phyloP scores from a whole-genome alignment of 2,113 vertebrate species.

The Erythrolamprus reginae region DNA sequence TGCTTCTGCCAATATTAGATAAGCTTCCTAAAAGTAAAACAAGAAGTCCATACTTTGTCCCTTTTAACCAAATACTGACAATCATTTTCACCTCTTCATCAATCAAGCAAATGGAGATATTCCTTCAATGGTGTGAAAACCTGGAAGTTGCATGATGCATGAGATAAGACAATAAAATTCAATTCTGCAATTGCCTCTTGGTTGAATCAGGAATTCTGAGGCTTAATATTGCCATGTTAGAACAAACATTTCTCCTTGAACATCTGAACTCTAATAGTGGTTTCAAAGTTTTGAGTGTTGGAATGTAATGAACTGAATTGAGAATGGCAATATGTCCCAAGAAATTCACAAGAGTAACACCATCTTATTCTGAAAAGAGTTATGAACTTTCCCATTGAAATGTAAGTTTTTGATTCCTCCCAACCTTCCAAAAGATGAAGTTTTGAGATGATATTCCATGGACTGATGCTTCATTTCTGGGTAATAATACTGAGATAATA shows the following conservation, averaged over 20 bases:
- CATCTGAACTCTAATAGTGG: background rate
- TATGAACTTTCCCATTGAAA: background rate
- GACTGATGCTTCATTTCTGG: background rate
- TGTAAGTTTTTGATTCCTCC: background rate
- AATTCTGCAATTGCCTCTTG: background rate
- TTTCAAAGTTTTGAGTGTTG: background rate
- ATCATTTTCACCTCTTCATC: background rate
- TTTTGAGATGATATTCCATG: background rate
- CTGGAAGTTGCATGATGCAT: background rate
- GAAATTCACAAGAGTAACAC: background rate
- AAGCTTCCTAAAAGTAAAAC: background rate
- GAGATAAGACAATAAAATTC: background rate
- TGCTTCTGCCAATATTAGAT: background rate
- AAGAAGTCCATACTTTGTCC: background rate
- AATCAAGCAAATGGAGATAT: background rate
- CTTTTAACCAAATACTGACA: background rate
- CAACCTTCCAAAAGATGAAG: background rate
- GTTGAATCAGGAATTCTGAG: background rate
- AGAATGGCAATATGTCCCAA: background rate
- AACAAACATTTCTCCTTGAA: background rate
- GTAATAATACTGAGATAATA: background rate
- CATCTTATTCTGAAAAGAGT: background rate
- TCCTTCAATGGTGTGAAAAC: background rate
- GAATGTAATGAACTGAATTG: background rate
- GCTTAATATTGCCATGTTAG: background rate